phyloP scores from a whole-genome alignment of 2,797 vertebrate genomes.

The Cirrhinus mrigala region DNA sequence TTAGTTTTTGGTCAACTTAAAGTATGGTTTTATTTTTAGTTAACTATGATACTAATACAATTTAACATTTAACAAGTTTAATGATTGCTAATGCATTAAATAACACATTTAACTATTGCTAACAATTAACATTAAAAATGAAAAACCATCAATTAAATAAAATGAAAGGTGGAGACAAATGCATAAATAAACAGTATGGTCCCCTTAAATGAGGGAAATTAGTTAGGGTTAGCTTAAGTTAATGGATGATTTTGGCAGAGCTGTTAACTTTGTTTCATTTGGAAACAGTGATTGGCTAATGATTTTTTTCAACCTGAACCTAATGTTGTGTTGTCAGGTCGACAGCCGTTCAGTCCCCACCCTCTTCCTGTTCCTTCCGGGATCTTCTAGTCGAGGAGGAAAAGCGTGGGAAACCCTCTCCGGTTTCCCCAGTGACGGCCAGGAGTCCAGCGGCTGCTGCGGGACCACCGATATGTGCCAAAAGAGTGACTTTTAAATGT shows the following conservation, averaged over 20 bases:
- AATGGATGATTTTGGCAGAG: background rate
- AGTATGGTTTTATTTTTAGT: too few species aligned
- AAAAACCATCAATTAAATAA: background rate
- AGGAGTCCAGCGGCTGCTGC: conserved; percentile 57
- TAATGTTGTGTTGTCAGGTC: conserved; percentile 76
- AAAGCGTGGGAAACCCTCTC: conserved; percentile 66
- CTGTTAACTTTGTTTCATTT: background rate
- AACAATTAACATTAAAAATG: background rate
- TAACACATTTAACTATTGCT: background rate
- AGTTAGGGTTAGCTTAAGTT: background rate
- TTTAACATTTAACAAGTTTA: background rate
- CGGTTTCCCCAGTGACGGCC: conserved; percentile 50
- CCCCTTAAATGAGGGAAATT: background rate
- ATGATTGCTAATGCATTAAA: too few species aligned
- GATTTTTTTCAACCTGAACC: too few species aligned
- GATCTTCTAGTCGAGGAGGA: conserved; percentile 88
- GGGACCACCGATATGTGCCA: conserved; percentile 67
- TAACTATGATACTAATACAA: background rate
- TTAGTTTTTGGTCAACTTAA: too few species aligned
- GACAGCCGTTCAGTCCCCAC: conserved; percentile 75
- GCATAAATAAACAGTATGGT: background rate
- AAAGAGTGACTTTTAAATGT: conserved; percentile 84
- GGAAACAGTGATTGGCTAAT: background rate
- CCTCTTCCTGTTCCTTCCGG: conserved; percentile 86
- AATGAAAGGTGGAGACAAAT: background rate